Conservation (phyloP, 2,888 invertebrate species). For the Tenthredo mesomela region DNA sequence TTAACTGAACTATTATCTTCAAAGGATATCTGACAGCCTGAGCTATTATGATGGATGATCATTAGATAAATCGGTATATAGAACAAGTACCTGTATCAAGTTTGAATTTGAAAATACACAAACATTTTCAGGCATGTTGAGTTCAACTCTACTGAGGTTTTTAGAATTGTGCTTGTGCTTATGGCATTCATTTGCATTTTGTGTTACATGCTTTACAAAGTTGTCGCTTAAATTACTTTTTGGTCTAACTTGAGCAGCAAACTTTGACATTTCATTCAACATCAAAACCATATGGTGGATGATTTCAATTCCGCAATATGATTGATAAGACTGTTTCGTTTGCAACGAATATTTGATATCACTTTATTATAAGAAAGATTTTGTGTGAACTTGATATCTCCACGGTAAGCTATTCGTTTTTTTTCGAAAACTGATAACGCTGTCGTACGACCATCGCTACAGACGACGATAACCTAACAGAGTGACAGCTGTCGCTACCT, state of each 20-base stretch:
- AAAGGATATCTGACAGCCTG: conserved; percentile 18
- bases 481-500: too few species aligned
- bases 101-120: neutral
- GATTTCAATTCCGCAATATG: neutral
- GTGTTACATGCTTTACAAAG: neutral
- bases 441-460: too few species aligned
- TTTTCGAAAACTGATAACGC: too few species aligned
- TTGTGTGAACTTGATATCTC: too few species aligned
- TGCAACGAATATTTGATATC: neutral
- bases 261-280: neutral
- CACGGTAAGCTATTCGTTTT: too few species aligned
- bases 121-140: neutral
- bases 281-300: conserved; percentile 25
- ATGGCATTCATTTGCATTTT: neutral
- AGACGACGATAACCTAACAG: too few species aligned
- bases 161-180: neutral
- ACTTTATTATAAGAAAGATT: neutral
- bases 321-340: neutral
- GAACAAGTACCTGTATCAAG: neutral
- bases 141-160: neutral
- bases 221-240: neutral
- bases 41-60: conserved; percentile 6
- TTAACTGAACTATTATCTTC: neutral
- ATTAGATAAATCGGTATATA: conserved; percentile 3
- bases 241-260: neutral